A percentile compares a stretch with the other conserved stretches of the same genome.
phyloP scores from a whole-genome alignment of 2,888 invertebrate species.

The Euproctis similis region DNA sequence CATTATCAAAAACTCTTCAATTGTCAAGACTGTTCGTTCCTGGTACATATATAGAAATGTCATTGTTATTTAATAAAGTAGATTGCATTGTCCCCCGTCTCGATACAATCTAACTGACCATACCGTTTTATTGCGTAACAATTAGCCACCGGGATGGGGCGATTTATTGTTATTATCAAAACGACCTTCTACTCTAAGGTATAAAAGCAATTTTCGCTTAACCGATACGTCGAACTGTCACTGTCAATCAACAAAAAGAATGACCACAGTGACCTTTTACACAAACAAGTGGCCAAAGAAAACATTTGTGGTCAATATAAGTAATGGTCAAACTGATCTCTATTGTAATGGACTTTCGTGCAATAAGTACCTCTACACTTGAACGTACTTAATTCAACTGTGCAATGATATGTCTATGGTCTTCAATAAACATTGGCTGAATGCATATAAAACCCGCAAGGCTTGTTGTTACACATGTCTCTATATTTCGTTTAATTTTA shows the following conservation, averaged over 20 bases:
- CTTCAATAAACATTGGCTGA: no score
- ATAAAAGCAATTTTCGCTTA: conserved; percentile 21
- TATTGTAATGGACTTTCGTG: conserved; percentile 7
- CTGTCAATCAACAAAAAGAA: conserved; percentile 23
- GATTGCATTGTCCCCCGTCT: conserved; percentile 33
- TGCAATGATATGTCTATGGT: no score
- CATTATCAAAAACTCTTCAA: no score
- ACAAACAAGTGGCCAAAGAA: conserved; percentile 43
- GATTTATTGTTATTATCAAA: conserved; percentile 9
- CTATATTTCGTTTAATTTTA: no score
- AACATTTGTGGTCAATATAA: conserved; percentile 22
- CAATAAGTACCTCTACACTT: conserved; percentile 15
- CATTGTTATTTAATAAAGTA: conserved; percentile 46
- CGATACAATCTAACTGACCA: conserved; percentile 37
- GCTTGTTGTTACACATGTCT: no score
- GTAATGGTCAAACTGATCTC: conserved; percentile 7
- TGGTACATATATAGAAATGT: conserved; percentile 14
- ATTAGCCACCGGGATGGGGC: conserved; percentile 37
- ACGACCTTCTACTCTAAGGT: conserved; percentile 13
- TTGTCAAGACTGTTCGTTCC: no score
- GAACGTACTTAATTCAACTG: conserved; percentile 14
- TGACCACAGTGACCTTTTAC: conserved; percentile 44
- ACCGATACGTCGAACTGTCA: background rate
- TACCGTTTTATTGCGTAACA: conserved; percentile 60
- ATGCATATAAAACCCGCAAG: no score